Percentiles rank a stretch among this genome's conserved stretches.
Evolutionary conservation across 30 jellyfish, hydroid and myxozoan species (phyloP).

Genomic region (Mastigias papua): DNA sequence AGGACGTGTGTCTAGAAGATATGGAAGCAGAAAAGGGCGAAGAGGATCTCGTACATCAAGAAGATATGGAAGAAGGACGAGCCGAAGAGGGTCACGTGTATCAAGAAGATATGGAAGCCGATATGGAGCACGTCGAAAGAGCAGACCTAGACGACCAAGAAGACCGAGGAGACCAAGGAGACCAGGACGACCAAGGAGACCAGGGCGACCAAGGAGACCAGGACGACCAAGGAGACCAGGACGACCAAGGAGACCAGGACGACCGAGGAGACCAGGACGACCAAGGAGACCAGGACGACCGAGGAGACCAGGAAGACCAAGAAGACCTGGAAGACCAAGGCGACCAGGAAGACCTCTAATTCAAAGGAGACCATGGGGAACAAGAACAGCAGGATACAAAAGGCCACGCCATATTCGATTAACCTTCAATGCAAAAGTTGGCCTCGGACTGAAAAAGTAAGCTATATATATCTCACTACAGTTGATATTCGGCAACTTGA

Average conservation of each 20-base stretch:
- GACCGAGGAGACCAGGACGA: background rate
- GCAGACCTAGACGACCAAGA: background rate
- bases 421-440: background rate
- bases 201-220: background rate
- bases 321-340: background rate
- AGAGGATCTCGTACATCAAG: too few relatives aligned
- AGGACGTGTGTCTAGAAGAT: too few relatives aligned
- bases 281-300: background rate
- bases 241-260: background rate
- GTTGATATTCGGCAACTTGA: too few relatives aligned
- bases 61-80: background rate
- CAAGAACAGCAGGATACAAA: background rate
- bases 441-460: background rate
- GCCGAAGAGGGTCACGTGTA: background rate
- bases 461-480: slow-evolving; percentile 19
- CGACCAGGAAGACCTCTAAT: background rate
- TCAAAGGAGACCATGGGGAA: background rate
- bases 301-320: background rate
- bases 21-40: too few relatives aligned
- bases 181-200: background rate
- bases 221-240: background rate
- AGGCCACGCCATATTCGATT: background rate
- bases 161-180: background rate
- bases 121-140: background rate
- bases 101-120: background rate